Conservation (phyloP, 1,140 invertebrate genomes). For the Bombus polaris region DNA sequence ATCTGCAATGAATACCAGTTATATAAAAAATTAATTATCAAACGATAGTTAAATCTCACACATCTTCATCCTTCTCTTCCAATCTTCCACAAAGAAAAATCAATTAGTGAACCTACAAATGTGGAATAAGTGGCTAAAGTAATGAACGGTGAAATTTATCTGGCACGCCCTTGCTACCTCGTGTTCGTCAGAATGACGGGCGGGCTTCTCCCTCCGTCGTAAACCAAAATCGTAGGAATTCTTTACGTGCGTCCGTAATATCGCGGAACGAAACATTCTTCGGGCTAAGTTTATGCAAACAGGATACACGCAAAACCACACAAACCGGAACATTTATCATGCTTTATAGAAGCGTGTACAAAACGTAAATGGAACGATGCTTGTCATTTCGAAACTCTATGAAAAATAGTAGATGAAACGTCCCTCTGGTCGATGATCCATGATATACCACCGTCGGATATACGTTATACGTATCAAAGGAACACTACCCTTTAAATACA, state of each 20-base stretch:
- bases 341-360: conserved; percentile 68
- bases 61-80: too few relatives aligned
- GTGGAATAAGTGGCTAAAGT: background rate
- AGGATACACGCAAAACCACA: background rate
- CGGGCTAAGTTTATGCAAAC: conserved; percentile 33
- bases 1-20: background rate
- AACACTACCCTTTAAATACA: background rate
- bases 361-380: conserved; percentile 72
- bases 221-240: conserved; percentile 1
- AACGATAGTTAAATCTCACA: background rate
- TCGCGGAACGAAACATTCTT: background rate
- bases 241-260: background rate
- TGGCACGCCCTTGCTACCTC: background rate
- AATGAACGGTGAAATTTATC: background rate
- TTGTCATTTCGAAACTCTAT: conserved; percentile 59
- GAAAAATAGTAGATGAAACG: conserved; percentile 68
- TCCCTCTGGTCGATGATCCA: conserved; percentile 61
- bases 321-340: conserved; percentile 66
- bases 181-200: background rate
- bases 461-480: background rate
- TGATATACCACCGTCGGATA: background rate
- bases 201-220: background rate
- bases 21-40: too few relatives aligned
- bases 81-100: background rate
- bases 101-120: background rate